These are phyloP conservation scores for Heliconius sara DNA, from an alignment of 2,888 invertebrate species.

Conservation along the genomic window DNA sequence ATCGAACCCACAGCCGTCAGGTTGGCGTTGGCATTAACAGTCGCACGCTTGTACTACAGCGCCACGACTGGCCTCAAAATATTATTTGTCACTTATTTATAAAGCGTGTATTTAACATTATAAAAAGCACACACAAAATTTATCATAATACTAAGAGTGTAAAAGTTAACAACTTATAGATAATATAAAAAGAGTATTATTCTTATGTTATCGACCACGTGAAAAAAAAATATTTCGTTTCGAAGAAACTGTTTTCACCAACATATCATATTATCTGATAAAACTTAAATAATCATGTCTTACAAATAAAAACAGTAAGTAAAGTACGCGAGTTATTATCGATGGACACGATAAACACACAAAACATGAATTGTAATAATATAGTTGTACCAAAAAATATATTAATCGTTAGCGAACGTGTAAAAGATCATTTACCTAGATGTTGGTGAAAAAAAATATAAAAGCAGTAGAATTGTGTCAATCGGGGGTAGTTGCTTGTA, in stretches of 20 bases:
- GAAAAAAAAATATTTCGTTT: slow-evolving; percentile 16
- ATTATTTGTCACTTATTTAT: no score
- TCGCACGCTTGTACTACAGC: no score
- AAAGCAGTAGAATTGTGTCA: no score
- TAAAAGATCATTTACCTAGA: no score
- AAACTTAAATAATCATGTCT: slow-evolving; percentile 26
- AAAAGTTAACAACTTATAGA: not conserved
- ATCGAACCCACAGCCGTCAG: no score
- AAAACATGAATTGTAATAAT: not conserved
- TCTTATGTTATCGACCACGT: not conserved
- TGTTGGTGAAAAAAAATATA: no score
- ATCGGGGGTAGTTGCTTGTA: no score
- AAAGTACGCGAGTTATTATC: slow-evolving; percentile 10
- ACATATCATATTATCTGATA: slow-evolving; percentile 19
- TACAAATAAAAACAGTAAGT: slow-evolving; percentile 15
- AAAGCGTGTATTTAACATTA: no score
- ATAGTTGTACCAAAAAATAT: not conserved
- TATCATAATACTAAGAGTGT: not conserved
- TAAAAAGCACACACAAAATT: no score
- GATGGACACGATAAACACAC: slow-evolving; percentile 17
- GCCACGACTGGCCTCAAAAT: no score
- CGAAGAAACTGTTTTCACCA: slow-evolving; percentile 31
- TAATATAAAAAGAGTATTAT: not conserved
- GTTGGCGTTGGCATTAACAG: no score
- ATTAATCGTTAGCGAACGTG: not conserved